Evolutionary conservation across 2,113 vertebrate genomes (phyloP).

Genomic region (Pelusios castaneus): DNA sequence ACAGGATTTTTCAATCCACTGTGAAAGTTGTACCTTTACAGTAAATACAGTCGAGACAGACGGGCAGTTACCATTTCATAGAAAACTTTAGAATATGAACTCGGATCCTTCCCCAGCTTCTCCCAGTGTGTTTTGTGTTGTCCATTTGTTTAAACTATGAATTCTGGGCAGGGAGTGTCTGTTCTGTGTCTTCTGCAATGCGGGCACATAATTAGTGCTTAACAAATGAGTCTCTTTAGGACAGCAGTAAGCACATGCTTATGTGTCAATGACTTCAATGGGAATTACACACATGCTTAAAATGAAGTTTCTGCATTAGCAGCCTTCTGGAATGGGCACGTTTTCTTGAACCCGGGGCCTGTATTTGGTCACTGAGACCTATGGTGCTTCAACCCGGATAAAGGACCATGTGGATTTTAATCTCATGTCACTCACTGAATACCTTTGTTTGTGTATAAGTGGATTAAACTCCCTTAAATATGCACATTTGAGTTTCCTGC

Average conservation of each 20-base stretch:
- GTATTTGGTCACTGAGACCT: not conserved
- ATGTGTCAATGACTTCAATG: not conserved
- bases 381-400: not conserved
- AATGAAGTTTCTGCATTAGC: not conserved
- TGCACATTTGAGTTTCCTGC: not conserved
- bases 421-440: not conserved
- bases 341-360: not conserved
- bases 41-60: not conserved
- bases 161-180: not conserved
- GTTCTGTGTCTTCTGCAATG: fast-evolving
- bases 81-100: not conserved
- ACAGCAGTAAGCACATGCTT: not conserved
- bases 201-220: not conserved
- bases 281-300: not conserved
- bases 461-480: not conserved
- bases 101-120: not conserved
- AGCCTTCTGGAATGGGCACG: not conserved
- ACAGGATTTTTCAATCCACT: not conserved
- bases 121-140: fast-evolving
- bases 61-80: not conserved
- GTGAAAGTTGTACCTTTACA: not conserved
- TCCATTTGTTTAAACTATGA: fast-evolving
- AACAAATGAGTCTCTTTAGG: not conserved
- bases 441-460: not conserved
- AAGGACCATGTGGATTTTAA: not conserved